phyloP scores from a whole-genome alignment of 2,113 vertebrate species.

The Passer montanus region DNA sequence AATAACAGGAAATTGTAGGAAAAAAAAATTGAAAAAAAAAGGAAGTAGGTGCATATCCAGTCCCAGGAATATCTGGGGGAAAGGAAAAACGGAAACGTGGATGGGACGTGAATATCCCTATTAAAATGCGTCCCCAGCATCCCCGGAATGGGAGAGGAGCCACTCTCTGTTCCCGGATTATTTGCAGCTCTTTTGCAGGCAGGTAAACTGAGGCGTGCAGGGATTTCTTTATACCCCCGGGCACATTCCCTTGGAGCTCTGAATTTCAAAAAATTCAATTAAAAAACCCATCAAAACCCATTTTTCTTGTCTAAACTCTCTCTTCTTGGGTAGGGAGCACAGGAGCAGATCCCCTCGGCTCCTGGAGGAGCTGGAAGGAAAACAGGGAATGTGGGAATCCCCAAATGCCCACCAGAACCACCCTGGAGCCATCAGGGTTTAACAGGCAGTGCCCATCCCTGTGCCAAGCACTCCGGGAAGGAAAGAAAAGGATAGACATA shows the following conservation, averaged over 20 bases:
- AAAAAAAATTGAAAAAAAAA: neutral
- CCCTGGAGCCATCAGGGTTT: rapidly evolving
- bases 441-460: neutral
- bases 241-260: too few species aligned
- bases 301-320: neutral
- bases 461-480: rapidly evolving
- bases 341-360: rapidly evolving
- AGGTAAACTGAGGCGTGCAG: neutral
- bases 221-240: rapidly evolving
- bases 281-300: rapidly evolving
- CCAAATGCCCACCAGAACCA: rapidly evolving
- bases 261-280: neutral
- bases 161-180: rapidly evolving
- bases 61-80: neutral
- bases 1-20: neutral
- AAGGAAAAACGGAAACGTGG: neutral
- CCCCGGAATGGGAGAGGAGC: neutral
- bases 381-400: neutral
- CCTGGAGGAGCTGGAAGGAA: neutral
- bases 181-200: neutral
- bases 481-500: rapidly evolving
- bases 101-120: rapidly evolving
- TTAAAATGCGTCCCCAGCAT: neutral
- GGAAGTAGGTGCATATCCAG: neutral
- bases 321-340: rapidly evolving